These are phyloP conservation scores for Emydura subglobosa DNA, from an alignment of 2,113 vertebrate species.

Conservation along the genomic window DNA sequence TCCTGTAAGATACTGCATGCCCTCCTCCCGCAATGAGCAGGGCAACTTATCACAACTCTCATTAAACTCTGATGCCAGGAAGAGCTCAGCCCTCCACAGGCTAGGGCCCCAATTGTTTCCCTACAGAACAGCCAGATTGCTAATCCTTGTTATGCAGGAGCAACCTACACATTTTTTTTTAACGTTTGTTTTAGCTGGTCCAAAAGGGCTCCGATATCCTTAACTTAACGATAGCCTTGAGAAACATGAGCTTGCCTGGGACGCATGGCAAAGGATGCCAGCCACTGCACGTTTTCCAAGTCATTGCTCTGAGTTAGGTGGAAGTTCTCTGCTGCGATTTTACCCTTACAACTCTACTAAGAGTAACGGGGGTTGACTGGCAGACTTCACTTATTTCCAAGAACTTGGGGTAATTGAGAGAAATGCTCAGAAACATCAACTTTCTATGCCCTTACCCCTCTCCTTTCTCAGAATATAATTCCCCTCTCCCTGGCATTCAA, in stretches of 20 bases:
- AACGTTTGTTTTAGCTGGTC: neutral
- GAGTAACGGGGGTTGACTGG: neutral
- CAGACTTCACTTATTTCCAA: neutral
- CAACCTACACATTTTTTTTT: neutral
- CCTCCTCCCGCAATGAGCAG: neutral
- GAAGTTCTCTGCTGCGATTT: neutral
- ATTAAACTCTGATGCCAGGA: neutral
- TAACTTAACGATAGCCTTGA: neutral
- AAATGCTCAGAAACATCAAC: slow-evolving; percentile 21
- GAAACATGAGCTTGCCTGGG: neutral
- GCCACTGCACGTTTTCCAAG: neutral
- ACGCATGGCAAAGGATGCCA: neutral
- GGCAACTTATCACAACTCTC: neutral
- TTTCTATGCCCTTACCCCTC: neutral
- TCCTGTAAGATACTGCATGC: neutral
- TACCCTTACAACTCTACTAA: neutral
- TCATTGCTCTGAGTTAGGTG: neutral
- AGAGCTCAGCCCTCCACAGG: neutral
- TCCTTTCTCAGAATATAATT: slow-evolving; percentile 21
- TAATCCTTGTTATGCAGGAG: neutral
- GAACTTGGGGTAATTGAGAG: neutral
- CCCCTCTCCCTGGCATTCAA: slow-evolving; percentile 63
- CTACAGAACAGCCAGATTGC: neutral
- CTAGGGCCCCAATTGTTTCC: neutral
- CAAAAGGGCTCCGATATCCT: neutral